A percentile compares a stretch with the other conserved stretches of the same genome.
phyloP scores from a whole-genome alignment of 2,797 vertebrate genomes.

The Vireo griseus region DNA sequence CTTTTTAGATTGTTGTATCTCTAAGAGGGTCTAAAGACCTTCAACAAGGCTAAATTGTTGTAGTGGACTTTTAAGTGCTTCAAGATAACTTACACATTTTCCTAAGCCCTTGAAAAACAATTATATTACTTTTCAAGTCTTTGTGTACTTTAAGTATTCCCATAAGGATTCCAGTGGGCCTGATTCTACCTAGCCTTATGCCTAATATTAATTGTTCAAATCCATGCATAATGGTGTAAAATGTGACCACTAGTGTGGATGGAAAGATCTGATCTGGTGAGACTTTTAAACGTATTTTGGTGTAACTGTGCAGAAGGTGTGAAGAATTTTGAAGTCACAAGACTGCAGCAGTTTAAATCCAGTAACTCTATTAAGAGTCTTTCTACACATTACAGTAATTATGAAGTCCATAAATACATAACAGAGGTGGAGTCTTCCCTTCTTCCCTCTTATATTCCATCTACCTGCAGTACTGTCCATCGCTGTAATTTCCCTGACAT shows the following conservation, averaged over 20 bases:
- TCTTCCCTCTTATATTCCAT: not conserved
- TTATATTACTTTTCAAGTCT: not conserved
- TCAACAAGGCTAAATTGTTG: not conserved
- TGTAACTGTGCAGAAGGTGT: not conserved
- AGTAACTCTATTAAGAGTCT: not conserved
- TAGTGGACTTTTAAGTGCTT: not conserved
- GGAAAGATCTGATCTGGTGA: not conserved
- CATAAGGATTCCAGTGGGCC: not conserved
- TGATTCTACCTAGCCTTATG: not conserved
- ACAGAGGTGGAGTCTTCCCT: not conserved
- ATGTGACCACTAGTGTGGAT: not conserved
- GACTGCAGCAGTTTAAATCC: not conserved
- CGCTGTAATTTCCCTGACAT: not conserved
- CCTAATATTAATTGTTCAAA: not conserved
- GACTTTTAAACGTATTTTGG: not conserved
- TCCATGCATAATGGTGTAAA: not conserved
- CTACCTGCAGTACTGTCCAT: not conserved
- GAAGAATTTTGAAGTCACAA: not conserved
- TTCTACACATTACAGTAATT: not conserved
- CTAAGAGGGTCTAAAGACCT: not conserved
- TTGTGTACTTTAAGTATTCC: conserved; percentile 9
- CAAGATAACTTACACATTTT: not conserved
- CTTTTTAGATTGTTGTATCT: not conserved
- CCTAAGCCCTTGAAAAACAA: not conserved
- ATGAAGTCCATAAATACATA: not conserved